Conservation (phyloP, 2,113 vertebrate genomes). For the Erpornis zantholeuca region DNA sequence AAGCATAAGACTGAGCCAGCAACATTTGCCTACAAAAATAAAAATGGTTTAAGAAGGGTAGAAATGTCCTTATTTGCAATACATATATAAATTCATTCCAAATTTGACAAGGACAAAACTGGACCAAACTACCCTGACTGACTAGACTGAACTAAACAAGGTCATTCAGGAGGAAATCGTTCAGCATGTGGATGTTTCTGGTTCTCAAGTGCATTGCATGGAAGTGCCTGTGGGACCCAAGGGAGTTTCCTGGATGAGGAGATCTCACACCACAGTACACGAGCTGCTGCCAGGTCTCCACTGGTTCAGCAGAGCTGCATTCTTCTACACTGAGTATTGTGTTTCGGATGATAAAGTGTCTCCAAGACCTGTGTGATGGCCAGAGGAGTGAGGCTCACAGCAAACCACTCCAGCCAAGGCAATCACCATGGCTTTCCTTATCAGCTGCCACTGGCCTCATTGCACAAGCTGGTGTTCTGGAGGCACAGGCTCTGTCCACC, state of each 20-base stretch:
- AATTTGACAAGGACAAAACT: background rate
- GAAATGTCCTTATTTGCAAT: background rate
- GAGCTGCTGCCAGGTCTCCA: slow-evolving; percentile 47
- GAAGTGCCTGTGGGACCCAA: slow-evolving; percentile 35
- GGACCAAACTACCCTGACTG: background rate
- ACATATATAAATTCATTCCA: background rate
- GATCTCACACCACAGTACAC: slow-evolving; percentile 13
- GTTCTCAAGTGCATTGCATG: background rate
- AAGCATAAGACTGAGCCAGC: background rate
- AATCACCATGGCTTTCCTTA: background rate
- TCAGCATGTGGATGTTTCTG: background rate
- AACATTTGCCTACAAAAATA: background rate
- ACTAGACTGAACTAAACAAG: background rate
- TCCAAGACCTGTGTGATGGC: background rate
- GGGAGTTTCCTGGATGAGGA: slow-evolving; percentile 42
- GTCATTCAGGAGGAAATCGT: slow-evolving; percentile 33
- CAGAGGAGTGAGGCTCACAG: background rate
- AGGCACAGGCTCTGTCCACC: background rate
- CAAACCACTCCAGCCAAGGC: background rate
- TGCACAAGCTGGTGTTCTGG: background rate
- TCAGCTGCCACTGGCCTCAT: background rate
- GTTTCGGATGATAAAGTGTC: slow-evolving; percentile 34
- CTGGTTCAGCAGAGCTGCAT: slow-evolving; percentile 40
- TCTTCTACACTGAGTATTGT: slow-evolving; percentile 35
- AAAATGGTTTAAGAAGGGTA: background rate